Conservation (phyloP, 2,888 invertebrate genomes). For the Dasypogon diadema region DNA sequence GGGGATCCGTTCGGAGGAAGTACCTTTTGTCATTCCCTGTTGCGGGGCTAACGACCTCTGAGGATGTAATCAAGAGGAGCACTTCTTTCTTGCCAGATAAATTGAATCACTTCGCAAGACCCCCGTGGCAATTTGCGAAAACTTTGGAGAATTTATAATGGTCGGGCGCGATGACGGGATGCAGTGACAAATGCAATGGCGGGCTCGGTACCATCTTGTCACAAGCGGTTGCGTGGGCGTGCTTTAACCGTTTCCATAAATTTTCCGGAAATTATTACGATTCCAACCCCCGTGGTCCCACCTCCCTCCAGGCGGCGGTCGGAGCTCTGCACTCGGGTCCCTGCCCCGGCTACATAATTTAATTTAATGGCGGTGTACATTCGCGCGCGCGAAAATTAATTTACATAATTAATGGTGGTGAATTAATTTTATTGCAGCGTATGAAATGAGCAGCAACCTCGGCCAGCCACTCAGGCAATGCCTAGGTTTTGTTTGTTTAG, state of each 20-base stretch:
- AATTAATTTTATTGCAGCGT: conserved; percentile 55
- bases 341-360: conserved; percentile 29
- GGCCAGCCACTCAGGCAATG: not conserved
- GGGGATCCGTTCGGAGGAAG: conserved; percentile 17
- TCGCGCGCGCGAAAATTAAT: conserved; percentile 56
- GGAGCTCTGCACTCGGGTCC: not conserved
- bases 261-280: conserved; percentile 32
- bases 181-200: conserved; percentile 31
- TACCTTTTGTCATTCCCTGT: not conserved
- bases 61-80: not conserved
- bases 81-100: not conserved
- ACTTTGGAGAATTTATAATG: not conserved
- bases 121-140: not conserved
- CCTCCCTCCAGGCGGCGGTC: not conserved
- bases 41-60: conserved; percentile 20
- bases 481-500: conserved; percentile 5
- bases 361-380: conserved; percentile 52
- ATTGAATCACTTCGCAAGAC: not conserved
- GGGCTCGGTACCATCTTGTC: not conserved
- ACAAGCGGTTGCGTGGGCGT: conserved; percentile 18
- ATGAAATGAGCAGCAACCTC: conserved; percentile 34
- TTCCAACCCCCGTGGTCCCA: conserved; percentile 28
- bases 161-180: conserved; percentile 5
- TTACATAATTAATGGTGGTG: conserved; percentile 55
- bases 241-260: conserved; percentile 45